These are phyloP conservation scores for Acanthococcus lagerstroemiae DNA, from an alignment of 2,888 invertebrate genomes.

Conservation along the genomic window DNA sequence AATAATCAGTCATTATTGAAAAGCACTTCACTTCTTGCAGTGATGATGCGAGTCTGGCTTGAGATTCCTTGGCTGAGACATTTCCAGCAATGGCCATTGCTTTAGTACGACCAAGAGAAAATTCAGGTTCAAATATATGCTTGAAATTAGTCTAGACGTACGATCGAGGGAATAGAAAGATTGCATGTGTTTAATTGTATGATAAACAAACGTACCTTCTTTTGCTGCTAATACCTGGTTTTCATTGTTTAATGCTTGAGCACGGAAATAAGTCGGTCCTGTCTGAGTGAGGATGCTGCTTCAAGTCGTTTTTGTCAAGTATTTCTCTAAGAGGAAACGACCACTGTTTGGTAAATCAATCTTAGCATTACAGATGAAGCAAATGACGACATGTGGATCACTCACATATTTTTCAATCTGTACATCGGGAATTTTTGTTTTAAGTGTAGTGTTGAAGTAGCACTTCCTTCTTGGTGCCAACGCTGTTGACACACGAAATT, in stretches of 20 bases:
- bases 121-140: not conserved
- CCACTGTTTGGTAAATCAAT: not conserved
- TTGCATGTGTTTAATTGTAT: not conserved
- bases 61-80: not conserved
- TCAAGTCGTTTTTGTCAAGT: not conserved
- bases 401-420: not conserved
- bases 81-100: not conserved
- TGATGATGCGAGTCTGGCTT: not conserved
- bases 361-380: not conserved
- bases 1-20: not conserved
- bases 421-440: not conserved
- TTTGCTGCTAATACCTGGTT: not conserved
- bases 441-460: not conserved
- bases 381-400: not conserved
- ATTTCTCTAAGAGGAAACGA: not conserved
- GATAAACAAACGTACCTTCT: not conserved
- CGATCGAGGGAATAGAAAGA: not conserved
- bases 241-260: not conserved
- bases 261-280: not conserved
- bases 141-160: not conserved
- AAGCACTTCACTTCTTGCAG: not conserved
- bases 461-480: not conserved
- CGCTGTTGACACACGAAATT: too few relatives aligned
- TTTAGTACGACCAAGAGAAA: not conserved
- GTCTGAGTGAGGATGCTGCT: not conserved